phyloP scores from a whole-genome alignment of 2,888 invertebrate genomes.

The Oscheius myriophilus region DNA sequence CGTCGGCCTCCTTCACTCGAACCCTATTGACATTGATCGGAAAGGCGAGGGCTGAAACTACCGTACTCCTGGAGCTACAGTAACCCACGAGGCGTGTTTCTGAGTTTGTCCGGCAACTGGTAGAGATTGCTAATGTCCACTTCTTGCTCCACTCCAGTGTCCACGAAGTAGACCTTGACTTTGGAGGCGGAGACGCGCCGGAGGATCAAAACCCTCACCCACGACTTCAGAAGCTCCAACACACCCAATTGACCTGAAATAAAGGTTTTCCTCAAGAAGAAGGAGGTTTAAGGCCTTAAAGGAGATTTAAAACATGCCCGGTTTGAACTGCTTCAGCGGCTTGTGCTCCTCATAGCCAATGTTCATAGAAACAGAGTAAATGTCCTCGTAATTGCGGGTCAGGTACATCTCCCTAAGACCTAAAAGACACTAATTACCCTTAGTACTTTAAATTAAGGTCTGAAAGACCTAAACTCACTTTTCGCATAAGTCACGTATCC shows the following conservation, averaged over 20 bases:
- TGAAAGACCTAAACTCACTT: not conserved
- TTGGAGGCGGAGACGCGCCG: not conserved
- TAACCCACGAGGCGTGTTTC: not conserved
- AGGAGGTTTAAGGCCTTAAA: too few species aligned
- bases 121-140: conserved; percentile 25
- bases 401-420: conserved; percentile 9
- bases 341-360: conserved; percentile 13
- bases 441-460: too few species aligned
- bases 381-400: conserved; percentile 12
- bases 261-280: too few species aligned
- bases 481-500: conserved; percentile 7
- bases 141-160: conserved; percentile 14
- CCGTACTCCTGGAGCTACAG: not conserved
- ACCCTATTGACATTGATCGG: not conserved
- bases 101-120: conserved; percentile 5
- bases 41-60: conserved; percentile 5
- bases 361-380: not conserved
- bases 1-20: conserved; percentile 1
- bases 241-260: not conserved
- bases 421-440: too few species aligned
- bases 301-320: not conserved
- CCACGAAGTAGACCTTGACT: conserved; percentile 13
- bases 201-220: conserved; percentile 19
- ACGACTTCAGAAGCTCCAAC: conserved; percentile 7
- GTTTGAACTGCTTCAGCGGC: conserved; percentile 4